These are phyloP conservation scores for Aradophagus sp. DNA, from an alignment of 1,140 invertebrate genomes.

Conservation along the genomic window DNA sequence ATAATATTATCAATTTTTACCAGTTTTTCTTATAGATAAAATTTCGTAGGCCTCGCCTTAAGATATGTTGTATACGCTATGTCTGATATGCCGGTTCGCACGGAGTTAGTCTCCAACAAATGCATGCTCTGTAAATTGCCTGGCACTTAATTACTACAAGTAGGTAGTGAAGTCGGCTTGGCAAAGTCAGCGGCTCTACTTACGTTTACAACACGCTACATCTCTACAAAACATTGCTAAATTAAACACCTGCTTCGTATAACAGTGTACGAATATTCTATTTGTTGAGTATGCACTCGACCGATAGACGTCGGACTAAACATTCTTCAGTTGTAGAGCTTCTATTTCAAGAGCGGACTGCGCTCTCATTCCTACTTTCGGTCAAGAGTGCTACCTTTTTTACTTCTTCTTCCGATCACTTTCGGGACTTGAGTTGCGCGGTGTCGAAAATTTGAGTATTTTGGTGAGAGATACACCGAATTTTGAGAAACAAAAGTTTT, in stretches of 20 bases:
- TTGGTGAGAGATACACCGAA: too few species aligned
- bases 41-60: too few species aligned
- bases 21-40: too few species aligned
- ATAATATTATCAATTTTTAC: too few species aligned
- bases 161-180: constrained; percentile 65
- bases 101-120: constrained; percentile 63
- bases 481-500: too few species aligned
- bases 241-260: constrained; percentile 59
- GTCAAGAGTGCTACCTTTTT: too few species aligned
- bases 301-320: constrained; percentile 50
- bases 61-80: too few species aligned
- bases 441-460: too few species aligned
- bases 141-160: constrained; percentile 72
- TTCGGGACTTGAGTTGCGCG: too few species aligned
- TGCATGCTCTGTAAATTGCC: constrained; percentile 68
- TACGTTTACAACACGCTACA: constrained; percentile 53
- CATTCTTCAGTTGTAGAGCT: constrained; percentile 38
- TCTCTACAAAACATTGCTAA: constrained; percentile 48
- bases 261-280: constrained; percentile 43
- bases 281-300: constrained; percentile 45
- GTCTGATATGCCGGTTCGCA: constrained; percentile 45
- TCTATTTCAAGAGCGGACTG: too few species aligned
- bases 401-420: too few species aligned
- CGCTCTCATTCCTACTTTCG: too few species aligned
- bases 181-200: constrained; percentile 63